These are phyloP conservation scores for Drosophila subsilvestris DNA, from an alignment of 2,888 invertebrate genomes.

Conservation along the genomic window DNA sequence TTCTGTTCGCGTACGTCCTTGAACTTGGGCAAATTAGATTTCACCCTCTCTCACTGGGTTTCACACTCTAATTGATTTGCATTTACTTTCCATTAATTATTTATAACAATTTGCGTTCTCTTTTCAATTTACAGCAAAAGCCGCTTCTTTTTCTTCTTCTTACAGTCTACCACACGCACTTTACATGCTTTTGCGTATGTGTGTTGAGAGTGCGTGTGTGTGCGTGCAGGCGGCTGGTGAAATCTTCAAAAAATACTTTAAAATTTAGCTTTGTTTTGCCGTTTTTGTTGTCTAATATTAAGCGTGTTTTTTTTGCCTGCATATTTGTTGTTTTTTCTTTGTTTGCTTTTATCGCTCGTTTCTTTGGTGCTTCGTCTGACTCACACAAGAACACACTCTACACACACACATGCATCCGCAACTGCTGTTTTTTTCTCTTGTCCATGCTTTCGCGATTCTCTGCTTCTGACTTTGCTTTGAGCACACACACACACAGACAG, in stretches of 20 bases:
- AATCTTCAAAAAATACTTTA: conserved; percentile 55
- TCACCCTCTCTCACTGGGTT: conserved; percentile 40
- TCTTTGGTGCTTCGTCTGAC: conserved; percentile 60
- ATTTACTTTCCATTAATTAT: conserved; percentile 15
- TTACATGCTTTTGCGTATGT: conserved; percentile 1
- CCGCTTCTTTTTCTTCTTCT: conserved; percentile 2
- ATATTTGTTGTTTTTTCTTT: conserved; percentile 59
- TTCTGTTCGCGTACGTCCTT: conserved; percentile 59
- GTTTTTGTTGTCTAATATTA: conserved; percentile 45
- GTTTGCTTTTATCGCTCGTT: conserved; percentile 72
- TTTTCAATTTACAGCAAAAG: conserved; percentile 14
- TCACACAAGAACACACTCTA: conserved; percentile 54
- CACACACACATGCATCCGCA: conserved; percentile 13
- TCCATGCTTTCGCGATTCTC: conserved; percentile 1
- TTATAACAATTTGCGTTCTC: conserved; percentile 6
- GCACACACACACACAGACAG: conserved; percentile 12
- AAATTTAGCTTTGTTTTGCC: conserved; percentile 34
- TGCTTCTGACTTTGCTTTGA: conserved; percentile 9
- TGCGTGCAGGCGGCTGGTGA: conserved; percentile 55
- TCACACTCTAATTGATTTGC: conserved; percentile 4
- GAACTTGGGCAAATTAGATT: conserved; percentile 74
- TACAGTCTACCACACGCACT: conserved; percentile 17
- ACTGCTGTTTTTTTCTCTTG: conserved; percentile 17
- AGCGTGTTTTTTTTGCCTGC: conserved; percentile 40
- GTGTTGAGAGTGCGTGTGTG: conserved; percentile 5